These are phyloP conservation scores for human DNA, from an alignment of 2,113 vertebrate genomes.

Conservation along the genomic window DNA sequence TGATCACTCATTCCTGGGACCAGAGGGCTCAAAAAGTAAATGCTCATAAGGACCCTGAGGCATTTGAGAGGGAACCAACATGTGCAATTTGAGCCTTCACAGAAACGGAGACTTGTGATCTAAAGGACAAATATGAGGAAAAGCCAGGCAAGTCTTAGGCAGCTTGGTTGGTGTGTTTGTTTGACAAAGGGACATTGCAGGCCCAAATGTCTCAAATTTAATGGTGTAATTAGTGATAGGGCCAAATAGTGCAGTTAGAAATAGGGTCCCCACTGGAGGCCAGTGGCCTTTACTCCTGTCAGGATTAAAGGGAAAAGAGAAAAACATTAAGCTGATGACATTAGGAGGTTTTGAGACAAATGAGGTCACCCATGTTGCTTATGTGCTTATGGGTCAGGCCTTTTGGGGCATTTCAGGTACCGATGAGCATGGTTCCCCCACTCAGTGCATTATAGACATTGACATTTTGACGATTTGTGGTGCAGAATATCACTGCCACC, in stretches of 20 bases:
- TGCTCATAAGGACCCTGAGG: no score
- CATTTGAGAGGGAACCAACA: neutral
- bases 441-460: neutral
- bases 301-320: neutral
- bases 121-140: neutral
- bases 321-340: neutral
- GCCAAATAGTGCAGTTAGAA: neutral
- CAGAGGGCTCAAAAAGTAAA: neutral
- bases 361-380: neutral
- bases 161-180: neutral
- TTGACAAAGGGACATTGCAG: neutral
- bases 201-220: neutral
- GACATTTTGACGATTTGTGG: neutral
- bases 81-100: neutral
- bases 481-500: neutral
- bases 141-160: neutral
- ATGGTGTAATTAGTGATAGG: no score
- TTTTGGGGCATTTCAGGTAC: neutral
- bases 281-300: neutral
- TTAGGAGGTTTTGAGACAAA: neutral
- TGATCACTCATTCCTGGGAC: neutral
- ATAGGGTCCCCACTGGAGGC: neutral
- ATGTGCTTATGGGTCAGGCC: accelerated
- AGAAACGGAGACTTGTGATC: neutral
- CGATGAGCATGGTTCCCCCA: neutral